These are phyloP conservation scores for Tetheella fluctuosa DNA, from an alignment of 2,888 invertebrate genomes.

Conservation along the genomic window DNA sequence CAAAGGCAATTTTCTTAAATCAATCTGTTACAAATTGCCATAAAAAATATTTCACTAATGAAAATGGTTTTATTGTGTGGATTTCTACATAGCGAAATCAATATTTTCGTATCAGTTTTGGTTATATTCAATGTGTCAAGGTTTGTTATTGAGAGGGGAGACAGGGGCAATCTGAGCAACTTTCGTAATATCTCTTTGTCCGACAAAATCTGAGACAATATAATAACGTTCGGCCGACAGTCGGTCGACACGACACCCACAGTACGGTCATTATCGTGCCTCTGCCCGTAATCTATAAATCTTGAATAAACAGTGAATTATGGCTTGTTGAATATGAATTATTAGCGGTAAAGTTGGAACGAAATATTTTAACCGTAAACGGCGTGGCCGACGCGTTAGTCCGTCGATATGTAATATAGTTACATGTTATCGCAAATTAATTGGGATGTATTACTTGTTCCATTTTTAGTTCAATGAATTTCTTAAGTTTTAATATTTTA, in stretches of 20 bases:
- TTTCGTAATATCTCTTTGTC: constrained; percentile 57
- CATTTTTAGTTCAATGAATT: neutral
- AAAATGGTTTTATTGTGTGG: constrained; percentile 3
- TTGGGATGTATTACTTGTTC: constrained; percentile 22
- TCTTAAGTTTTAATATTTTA: neutral
- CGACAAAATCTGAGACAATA: constrained; percentile 28
- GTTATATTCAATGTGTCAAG: constrained; percentile 59
- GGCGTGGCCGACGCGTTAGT: constrained; percentile 22
- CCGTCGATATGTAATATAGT: constrained; percentile 24
- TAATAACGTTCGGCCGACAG: constrained; percentile 28
- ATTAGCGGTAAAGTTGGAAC: constrained; percentile 21
- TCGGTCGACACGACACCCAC: constrained; percentile 26
- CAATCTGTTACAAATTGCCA: constrained; percentile 1
- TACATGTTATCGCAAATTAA: constrained; percentile 36
- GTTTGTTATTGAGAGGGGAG: constrained; percentile 31
- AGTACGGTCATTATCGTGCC: constrained; percentile 43
- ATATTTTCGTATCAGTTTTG: constrained; percentile 19
- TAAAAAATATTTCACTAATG: constrained; percentile 9
- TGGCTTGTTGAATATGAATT: constrained; percentile 36
- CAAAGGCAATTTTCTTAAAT: constrained; percentile 1
- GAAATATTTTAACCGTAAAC: constrained; percentile 23
- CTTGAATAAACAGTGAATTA: constrained; percentile 48
- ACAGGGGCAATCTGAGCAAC: constrained; percentile 46
- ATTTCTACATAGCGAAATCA: constrained; percentile 2
- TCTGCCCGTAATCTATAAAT: constrained; percentile 47